Percentiles rank a stretch among this genome's conserved stretches.
These are phyloP conservation scores for Gymnopithys bicolor DNA, from an alignment of 2,797 vertebrate genomes.

Conservation along the genomic window DNA sequence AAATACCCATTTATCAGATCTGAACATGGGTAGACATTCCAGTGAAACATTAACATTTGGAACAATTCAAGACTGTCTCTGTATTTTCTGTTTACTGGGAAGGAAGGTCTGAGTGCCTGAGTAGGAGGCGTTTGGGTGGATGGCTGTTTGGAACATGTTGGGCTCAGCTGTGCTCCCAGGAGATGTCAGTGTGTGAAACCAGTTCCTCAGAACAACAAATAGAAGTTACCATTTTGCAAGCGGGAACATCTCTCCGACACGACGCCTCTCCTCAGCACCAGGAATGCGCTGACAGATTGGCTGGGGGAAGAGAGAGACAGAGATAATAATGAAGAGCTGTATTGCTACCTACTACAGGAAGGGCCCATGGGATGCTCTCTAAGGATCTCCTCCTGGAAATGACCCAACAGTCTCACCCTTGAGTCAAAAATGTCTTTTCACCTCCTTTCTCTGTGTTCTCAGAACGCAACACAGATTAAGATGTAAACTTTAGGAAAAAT, in stretches of 20 bases:
- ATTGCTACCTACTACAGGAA: constrained; percentile 27
- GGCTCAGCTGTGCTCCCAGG: constrained; percentile 60
- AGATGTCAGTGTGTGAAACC: constrained; percentile 67
- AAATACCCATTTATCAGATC: constrained; percentile 38
- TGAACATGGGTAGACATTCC: constrained; percentile 1
- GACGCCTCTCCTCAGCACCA: constrained; percentile 60
- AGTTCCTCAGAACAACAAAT: constrained; percentile 75
- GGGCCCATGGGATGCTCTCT: constrained; percentile 34
- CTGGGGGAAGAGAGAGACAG: constrained; percentile 65
- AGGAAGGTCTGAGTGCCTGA: constrained; percentile 29
- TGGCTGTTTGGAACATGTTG: constrained; percentile 67
- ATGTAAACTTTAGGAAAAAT: background rate
- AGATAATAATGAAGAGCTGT: constrained; percentile 9
- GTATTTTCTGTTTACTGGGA: constrained; percentile 37
- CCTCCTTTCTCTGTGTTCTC: background rate
- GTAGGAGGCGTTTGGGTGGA: constrained; percentile 67
- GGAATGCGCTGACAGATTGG: constrained; percentile 63
- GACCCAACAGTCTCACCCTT: constrained; percentile 2
- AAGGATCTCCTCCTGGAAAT: constrained; percentile 53
- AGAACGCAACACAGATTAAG: background rate
- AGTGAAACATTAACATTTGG: background rate
- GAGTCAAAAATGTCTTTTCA: background rate
- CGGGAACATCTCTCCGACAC: constrained; percentile 63
- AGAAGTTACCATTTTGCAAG: constrained; percentile 75
- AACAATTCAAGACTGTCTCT: constrained; percentile 21